Conservation (phyloP, 2,113 vertebrate species). For the Zosterops hypoxanthus region DNA sequence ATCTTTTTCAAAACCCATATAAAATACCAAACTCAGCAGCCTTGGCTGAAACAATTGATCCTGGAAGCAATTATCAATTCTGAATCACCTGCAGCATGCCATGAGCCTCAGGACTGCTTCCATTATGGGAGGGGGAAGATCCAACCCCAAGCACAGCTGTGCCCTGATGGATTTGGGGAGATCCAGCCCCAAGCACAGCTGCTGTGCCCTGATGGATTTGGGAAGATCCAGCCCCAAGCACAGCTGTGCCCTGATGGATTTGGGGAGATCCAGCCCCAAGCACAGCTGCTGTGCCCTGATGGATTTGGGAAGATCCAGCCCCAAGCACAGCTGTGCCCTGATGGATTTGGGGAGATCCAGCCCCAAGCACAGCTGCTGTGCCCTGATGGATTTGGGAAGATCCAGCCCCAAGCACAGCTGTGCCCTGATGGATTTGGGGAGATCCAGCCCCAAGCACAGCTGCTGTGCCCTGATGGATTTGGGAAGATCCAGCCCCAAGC, state of each 20-base stretch:
- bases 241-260: too few relatives aligned
- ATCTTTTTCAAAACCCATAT: not conserved
- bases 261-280: not conserved
- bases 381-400: not conserved
- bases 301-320: not conserved
- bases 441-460: not conserved
- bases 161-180: not conserved
- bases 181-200: not conserved
- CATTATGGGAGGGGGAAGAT: constrained; percentile 2
- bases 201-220: too few relatives aligned
- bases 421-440: too few relatives aligned
- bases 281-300: not conserved
- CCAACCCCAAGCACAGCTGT: not conserved
- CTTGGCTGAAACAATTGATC: not conserved
- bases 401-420: not conserved
- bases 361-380: not conserved
- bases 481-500: not conserved
- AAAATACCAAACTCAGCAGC: not conserved
- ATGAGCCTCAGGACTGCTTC: not conserved
- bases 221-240: not conserved
- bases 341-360: not conserved
- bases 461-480: not conserved
- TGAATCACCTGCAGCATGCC: constrained; percentile 38
- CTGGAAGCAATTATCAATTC: constrained; percentile 33
- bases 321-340: not conserved